Conservation (phyloP, 2,888 invertebrate species). For the Leptopilina syphax region DNA sequence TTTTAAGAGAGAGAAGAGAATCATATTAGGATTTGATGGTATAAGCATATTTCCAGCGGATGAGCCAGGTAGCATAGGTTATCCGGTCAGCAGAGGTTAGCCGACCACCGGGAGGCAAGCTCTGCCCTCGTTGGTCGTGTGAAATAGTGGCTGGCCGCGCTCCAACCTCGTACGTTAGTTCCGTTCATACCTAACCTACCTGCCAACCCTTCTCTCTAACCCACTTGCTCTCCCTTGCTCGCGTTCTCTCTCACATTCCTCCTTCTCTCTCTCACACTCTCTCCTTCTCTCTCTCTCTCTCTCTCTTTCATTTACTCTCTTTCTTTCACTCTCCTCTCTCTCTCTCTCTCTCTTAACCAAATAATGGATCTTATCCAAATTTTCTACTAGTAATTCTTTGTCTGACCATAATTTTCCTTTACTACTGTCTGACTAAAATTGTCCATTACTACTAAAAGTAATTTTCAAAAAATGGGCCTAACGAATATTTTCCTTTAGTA, state of each 20-base stretch:
- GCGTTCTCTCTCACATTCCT: too few relatives aligned
- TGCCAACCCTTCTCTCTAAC: slow-evolving; percentile 58
- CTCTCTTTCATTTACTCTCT: too few relatives aligned
- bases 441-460: too few relatives aligned
- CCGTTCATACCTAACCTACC: slow-evolving; percentile 72
- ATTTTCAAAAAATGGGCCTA: too few relatives aligned
- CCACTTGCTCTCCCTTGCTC: too few relatives aligned
- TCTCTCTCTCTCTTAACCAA: slow-evolving; percentile 3
- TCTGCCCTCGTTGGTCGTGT: slow-evolving; percentile 65
- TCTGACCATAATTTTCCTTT: too few relatives aligned
- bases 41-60: slow-evolving; percentile 72
- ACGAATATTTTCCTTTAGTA: too few relatives aligned
- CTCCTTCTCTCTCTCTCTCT: too few relatives aligned
- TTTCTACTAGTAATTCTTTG: too few relatives aligned
- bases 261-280: too few relatives aligned
- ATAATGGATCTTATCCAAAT: too few relatives aligned
- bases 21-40: slow-evolving; percentile 54
- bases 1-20: slow-evolving; percentile 9
- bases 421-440: slow-evolving; percentile 32
- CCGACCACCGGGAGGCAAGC: slow-evolving; percentile 63
- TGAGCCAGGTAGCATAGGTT: slow-evolving; percentile 70
- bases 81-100: slow-evolving; percentile 71
- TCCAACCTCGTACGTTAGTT: slow-evolving; percentile 74
- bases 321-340: too few relatives aligned
- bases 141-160: slow-evolving; percentile 73